A percentile compares a stretch with the other conserved stretches of the same genome.
These are phyloP conservation scores for Castor canadensis DNA, from an alignment of 2,113 vertebrate genomes.

Conservation along the genomic window DNA sequence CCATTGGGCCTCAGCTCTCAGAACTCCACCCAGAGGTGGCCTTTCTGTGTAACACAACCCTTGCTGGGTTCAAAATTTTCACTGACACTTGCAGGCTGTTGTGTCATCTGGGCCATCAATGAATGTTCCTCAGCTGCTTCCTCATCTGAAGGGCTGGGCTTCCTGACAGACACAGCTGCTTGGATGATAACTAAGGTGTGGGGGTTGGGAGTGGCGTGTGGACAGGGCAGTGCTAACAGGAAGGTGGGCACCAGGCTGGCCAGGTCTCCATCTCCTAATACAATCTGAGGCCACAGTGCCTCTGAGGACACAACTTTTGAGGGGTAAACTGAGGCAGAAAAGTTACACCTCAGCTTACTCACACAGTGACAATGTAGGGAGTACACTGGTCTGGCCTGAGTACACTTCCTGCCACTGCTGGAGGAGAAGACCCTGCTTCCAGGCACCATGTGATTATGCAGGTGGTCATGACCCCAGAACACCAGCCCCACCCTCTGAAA, in stretches of 20 bases:
- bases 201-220: not conserved
- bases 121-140: not conserved
- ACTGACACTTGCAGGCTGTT: fast-evolving
- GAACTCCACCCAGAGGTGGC: not conserved
- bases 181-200: too few species aligned
- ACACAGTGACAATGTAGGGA: fast-evolving
- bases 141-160: not conserved
- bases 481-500: not conserved
- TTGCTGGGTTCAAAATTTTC: not conserved
- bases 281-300: not conserved
- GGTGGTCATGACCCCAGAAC: not conserved
- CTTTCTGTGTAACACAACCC: fast-evolving
- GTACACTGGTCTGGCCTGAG: fast-evolving
- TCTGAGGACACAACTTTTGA: fast-evolving
- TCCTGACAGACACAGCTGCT: not conserved
- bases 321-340: not conserved
- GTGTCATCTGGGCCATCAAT: not conserved
- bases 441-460: fast-evolving
- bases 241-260: not conserved
- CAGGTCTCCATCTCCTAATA: not conserved
- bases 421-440: not conserved
- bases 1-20: fast-evolving
- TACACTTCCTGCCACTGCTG: not conserved
- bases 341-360: not conserved
- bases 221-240: not conserved